Conservation (phyloP, 2,888 invertebrate species). For the Empis livida region DNA sequence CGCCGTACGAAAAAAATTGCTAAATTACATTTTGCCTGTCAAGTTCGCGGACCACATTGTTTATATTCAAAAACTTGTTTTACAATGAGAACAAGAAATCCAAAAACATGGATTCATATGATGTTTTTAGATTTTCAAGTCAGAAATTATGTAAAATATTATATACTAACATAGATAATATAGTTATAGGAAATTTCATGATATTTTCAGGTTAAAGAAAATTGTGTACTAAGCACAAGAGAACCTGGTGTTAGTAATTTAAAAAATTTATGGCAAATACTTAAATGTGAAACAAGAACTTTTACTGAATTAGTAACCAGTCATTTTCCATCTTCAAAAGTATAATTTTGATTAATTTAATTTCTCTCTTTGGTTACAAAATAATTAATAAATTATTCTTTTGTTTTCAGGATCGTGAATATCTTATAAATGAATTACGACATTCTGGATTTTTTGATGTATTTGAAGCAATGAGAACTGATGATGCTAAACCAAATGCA, state of each 20-base stretch:
- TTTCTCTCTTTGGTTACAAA: neutral
- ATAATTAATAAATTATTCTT: neutral
- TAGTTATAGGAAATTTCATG: neutral
- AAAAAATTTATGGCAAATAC: conserved; percentile 88
- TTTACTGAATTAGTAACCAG: conserved; percentile 85
- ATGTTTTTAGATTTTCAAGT: conserved; percentile 89
- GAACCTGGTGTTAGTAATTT: conserved; percentile 71
- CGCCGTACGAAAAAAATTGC: conserved; percentile 74
- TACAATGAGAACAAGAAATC: conserved; percentile 65
- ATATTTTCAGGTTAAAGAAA: conserved; percentile 49
- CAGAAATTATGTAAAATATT: conserved; percentile 30
- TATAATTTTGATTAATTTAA: conserved; percentile 29
- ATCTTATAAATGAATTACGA: conserved; percentile 70
- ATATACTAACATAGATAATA: no score
- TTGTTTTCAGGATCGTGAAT: conserved; percentile 63
- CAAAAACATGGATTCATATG: conserved; percentile 86
- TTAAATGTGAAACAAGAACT: conserved; percentile 81
- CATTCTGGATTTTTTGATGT: conserved; percentile 85
- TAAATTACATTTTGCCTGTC: conserved; percentile 81
- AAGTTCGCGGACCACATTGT: conserved; percentile 70
- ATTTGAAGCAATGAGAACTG: conserved; percentile 60
- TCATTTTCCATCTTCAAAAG: conserved; percentile 82
- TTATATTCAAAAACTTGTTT: conserved; percentile 70
- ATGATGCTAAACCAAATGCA: conserved; percentile 35
- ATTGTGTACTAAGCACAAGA: conserved; percentile 64